Conservation (phyloP, 2,797 vertebrate genomes). For the Acridotheres tristis region DNA sequence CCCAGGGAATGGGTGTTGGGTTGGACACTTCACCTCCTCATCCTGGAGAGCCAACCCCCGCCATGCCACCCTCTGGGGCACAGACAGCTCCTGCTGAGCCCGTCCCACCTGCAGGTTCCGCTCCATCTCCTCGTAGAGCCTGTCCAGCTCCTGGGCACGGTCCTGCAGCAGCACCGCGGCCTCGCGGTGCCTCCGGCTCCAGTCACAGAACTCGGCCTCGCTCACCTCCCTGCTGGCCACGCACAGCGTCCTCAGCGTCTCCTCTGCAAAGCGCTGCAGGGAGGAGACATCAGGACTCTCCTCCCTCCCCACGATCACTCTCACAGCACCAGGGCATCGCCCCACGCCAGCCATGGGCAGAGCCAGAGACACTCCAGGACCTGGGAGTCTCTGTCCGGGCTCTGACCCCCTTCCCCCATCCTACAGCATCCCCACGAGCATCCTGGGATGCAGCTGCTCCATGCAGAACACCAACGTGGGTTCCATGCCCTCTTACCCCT, state of each 20-base stretch:
- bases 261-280: conserved; percentile 82
- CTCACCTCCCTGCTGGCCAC: conserved; percentile 86
- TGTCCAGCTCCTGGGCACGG: conserved; percentile 74
- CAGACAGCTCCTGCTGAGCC: not conserved
- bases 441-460: not conserved
- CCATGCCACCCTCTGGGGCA: not conserved
- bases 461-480: not conserved
- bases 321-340: not conserved
- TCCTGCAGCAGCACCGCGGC: conserved; percentile 75
- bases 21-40: not conserved
- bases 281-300: not conserved
- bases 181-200: conserved; percentile 77
- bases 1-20: not conserved
- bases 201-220: conserved; percentile 76
- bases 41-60: not conserved
- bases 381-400: not conserved
- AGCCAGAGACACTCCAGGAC: not conserved
- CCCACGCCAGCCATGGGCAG: not conserved
- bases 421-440: not conserved
- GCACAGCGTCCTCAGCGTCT: conserved; percentile 91
- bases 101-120: conserved; percentile 81
- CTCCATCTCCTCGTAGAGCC: conserved; percentile 88
- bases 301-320: not conserved
- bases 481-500: not conserved
- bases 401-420: not conserved